Percentiles rank a stretch among this genome's conserved stretches.
These are phyloP conservation scores for Microcebus lehilahytsara DNA, from an alignment of 2,113 vertebrate species.

Conservation along the genomic window DNA sequence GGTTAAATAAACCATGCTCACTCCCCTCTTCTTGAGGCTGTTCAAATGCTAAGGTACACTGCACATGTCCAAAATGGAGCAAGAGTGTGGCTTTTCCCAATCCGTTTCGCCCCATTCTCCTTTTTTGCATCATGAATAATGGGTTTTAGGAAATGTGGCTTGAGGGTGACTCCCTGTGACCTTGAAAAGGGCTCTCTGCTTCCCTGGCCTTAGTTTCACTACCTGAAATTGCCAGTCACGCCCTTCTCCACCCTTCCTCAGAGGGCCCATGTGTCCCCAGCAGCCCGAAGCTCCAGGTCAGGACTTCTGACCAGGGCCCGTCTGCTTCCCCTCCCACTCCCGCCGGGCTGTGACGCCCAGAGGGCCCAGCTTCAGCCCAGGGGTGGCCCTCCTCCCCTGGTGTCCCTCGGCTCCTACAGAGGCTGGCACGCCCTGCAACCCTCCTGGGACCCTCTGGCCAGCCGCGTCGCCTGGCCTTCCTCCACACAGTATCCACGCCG, in stretches of 20 bases:
- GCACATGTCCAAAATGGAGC: not conserved
- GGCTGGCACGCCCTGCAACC: not conserved
- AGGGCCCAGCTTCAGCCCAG: not conserved
- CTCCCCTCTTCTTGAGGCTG: not conserved
- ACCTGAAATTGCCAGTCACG: slow-evolving; percentile 47
- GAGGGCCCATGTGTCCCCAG: not conserved
- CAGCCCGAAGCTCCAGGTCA: not conserved
- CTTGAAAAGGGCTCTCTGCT: slow-evolving; percentile 49
- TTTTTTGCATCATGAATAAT: not conserved
- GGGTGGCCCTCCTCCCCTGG: not conserved
- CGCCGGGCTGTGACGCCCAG: not conserved
- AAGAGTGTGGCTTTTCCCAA: not conserved
- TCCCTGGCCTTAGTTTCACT: slow-evolving; percentile 65
- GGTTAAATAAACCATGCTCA: not conserved
- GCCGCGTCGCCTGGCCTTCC: accelerated
- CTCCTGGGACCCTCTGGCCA: no score
- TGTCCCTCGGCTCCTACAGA: not conserved
- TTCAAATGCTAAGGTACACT: not conserved
- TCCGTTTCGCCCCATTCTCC: not conserved
- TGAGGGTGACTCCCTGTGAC: slow-evolving; percentile 55
- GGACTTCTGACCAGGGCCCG: not conserved
- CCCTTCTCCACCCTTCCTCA: slow-evolving; percentile 50
- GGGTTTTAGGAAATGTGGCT: slow-evolving; percentile 41
- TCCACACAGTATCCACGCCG: accelerated
- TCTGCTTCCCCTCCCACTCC: no score